Evolutionary conservation across 2,797 vertebrate genomes (phyloP).

Genomic region (Paratrypauchen microcephalus): DNA sequence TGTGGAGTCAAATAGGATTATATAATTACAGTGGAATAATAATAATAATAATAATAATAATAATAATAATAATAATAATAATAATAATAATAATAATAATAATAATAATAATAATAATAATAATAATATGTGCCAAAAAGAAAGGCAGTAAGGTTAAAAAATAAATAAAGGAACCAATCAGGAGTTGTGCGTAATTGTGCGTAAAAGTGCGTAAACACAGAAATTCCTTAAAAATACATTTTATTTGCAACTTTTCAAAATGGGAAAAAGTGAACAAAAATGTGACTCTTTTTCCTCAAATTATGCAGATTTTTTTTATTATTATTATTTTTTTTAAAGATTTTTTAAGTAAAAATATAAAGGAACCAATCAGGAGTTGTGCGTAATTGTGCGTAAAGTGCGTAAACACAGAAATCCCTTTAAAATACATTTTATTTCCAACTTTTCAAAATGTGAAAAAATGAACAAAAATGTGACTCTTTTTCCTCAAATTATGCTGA

Average conservation of each 20-base stretch:
- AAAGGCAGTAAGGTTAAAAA: neutral
- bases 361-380: neutral
- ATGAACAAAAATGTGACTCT: neutral
- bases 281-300: neutral
- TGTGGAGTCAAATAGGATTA: too few relatives aligned
- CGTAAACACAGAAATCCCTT: neutral
- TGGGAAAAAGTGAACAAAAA: neutral
- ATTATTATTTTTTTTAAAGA: too few relatives aligned
- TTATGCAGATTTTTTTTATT: too few relatives aligned
- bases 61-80: neutral
- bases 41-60: neutral
- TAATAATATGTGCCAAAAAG: neutral
- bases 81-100: neutral
- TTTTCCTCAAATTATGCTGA: neutral
- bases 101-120: neutral
- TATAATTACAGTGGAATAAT: neutral
- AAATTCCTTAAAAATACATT: neutral
- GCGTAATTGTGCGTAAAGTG: neutral
- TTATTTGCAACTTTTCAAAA: neutral
- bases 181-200: neutral
- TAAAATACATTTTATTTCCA: neutral
- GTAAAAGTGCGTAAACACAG: neutral
- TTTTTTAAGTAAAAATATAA: too few relatives aligned
- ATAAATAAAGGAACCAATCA: neutral
- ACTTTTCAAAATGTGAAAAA: neutral